These are phyloP conservation scores for Brachionus manjavacas DNA, from an alignment of 1,140 invertebrate genomes.

Conservation along the genomic window DNA sequence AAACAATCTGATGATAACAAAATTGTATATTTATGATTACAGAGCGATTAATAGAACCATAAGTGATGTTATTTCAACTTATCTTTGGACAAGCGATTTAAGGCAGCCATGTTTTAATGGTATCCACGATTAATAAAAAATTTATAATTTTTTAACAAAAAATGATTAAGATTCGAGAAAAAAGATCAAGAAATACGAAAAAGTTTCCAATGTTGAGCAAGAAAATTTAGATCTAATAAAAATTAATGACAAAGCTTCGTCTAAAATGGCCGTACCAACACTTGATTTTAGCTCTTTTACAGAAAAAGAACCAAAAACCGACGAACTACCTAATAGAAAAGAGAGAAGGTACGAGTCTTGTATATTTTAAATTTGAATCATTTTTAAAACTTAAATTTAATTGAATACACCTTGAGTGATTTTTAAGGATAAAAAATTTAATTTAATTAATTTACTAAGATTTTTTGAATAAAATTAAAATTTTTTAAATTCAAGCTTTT, in stretches of 20 bases:
- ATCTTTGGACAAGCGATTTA: slow-evolving; percentile 22
- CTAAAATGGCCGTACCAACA: slow-evolving; percentile 13
- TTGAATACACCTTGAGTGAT: background rate
- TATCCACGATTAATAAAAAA: background rate
- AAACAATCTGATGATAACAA: background rate
- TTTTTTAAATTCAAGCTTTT: background rate
- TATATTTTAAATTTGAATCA: background rate
- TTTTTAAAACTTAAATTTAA: background rate
- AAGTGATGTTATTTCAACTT: slow-evolving; percentile 16
- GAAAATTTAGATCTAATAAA: background rate
- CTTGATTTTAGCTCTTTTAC: slow-evolving; percentile 37
- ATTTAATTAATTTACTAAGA: no score
- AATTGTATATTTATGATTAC: background rate
- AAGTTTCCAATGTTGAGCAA: background rate
- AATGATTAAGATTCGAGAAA: background rate
- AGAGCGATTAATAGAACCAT: slow-evolving; percentile 35
- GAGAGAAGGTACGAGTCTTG: background rate
- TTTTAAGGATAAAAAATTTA: no score
- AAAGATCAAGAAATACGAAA: background rate
- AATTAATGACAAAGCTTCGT: background rate
- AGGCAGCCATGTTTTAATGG: background rate
- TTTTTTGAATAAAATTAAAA: background rate
- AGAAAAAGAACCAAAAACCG: background rate
- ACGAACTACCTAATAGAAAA: background rate
- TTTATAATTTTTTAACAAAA: background rate